A percentile compares a stretch with the other conserved stretches of the same genome.
These are phyloP conservation scores for Tetrao urogallus DNA, from an alignment of 2,113 vertebrate species.

Conservation along the genomic window DNA sequence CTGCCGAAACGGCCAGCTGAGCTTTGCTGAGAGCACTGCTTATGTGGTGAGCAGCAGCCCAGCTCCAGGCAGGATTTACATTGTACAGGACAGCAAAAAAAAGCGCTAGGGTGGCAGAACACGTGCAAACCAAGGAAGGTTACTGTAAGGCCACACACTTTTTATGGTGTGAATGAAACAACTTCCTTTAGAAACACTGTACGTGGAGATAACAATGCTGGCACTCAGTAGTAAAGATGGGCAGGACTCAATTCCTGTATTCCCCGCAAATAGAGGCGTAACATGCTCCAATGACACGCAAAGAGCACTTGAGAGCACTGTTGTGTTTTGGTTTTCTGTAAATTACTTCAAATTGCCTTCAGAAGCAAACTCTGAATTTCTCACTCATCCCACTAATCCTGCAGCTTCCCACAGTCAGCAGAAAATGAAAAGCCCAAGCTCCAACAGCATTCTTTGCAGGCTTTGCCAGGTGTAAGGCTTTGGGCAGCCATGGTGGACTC, in stretches of 20 bases:
- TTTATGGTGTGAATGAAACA: neutral
- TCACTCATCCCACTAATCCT: neutral
- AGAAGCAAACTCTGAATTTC: neutral
- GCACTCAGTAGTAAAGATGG: neutral
- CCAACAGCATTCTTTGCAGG: neutral
- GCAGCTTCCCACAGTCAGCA: neutral
- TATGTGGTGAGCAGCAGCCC: neutral
- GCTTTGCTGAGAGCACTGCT: neutral
- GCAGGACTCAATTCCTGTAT: neutral
- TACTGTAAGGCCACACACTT: neutral
- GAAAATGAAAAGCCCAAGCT: neutral
- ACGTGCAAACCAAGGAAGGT: rapidly evolving
- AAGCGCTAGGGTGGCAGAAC: neutral
- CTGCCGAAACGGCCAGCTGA: neutral
- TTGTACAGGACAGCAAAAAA: neutral
- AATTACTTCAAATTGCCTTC: neutral
- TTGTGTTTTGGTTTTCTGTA: neutral
- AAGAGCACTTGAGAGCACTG: neutral
- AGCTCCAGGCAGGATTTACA: neutral
- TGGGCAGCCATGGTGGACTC: neutral
- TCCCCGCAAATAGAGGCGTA: neutral
- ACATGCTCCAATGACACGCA: neutral
- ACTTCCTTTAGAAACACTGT: neutral
- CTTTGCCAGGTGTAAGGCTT: neutral
- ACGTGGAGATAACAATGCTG: neutral